phyloP scores from a whole-genome alignment of 2,113 vertebrate genomes.

The Crotalus viridis region DNA sequence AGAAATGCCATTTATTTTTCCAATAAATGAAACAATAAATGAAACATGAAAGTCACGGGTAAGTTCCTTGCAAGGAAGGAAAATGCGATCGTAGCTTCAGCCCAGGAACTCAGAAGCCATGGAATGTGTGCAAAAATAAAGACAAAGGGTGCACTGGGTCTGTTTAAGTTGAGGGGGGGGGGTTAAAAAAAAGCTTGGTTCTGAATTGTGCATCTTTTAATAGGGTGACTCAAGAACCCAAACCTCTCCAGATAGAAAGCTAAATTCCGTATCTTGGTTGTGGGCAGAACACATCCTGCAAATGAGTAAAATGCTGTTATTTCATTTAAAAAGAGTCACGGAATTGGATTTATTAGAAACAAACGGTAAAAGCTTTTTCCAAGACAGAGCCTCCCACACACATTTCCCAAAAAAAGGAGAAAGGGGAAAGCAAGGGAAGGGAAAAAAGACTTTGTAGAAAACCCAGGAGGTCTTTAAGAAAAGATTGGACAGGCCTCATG shows the following conservation, averaged over 20 bases:
- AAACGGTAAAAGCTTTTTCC: conserved; percentile 23
- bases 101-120: not conserved
- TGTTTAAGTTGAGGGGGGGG: not conserved
- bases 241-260: not conserved
- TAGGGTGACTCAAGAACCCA: not conserved
- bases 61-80: not conserved
- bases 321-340: not conserved
- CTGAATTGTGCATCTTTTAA: not conserved
- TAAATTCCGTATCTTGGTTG: not conserved
- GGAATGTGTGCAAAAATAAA: not conserved
- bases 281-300: not conserved
- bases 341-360: conserved; percentile 19
- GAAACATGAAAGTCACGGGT: not conserved
- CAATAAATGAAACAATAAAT: not conserved
- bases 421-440: not conserved
- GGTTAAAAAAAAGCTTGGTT: not conserved
- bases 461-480: no score
- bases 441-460: not conserved
- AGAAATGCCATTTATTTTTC: not conserved
- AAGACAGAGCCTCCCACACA: conserved; percentile 18
- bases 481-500: no score
- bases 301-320: conserved; percentile 25
- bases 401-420: not conserved
- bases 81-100: not conserved
- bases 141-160: not conserved